Conservation (phyloP, 2,888 invertebrate species). For the Yponomeuta cagnagella region DNA sequence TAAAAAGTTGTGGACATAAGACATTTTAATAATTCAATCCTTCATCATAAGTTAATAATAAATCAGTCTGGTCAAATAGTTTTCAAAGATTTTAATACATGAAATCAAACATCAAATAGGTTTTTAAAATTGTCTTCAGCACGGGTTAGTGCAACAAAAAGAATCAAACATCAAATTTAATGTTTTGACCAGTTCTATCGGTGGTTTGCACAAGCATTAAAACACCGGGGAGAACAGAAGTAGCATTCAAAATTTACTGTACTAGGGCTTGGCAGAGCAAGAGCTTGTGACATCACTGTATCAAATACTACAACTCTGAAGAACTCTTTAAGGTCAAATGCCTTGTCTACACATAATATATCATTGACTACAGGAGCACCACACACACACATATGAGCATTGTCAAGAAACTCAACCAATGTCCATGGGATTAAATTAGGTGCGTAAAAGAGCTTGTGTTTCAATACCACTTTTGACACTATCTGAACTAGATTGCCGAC, state of each 20-base stretch:
- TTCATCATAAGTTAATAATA: too few species aligned
- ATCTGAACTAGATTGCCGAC: slow-evolving; percentile 71
- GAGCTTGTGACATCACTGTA: slow-evolving; percentile 22
- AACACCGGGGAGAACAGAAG: slow-evolving; percentile 77
- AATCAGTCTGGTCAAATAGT: too few species aligned
- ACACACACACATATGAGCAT: slow-evolving; percentile 78
- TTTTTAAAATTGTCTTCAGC: too few species aligned
- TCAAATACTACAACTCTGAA: slow-evolving; percentile 55
- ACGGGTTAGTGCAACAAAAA: too few species aligned
- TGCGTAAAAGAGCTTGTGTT: slow-evolving; percentile 70
- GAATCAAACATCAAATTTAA: too few species aligned
- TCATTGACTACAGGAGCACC: slow-evolving; percentile 65
- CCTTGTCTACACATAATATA: slow-evolving; percentile 38
- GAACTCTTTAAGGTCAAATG: slow-evolving; percentile 53
- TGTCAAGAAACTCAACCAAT: slow-evolving; percentile 76
- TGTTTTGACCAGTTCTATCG: neutral
- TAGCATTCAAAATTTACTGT: slow-evolving; percentile 75
- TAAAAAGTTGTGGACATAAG: too few species aligned
- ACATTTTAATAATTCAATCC: too few species aligned
- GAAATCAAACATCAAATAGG: too few species aligned
- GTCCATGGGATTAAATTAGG: slow-evolving; percentile 75
- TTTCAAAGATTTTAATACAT: too few species aligned
- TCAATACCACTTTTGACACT: slow-evolving; percentile 71
- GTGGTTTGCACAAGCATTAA: slow-evolving; percentile 22
- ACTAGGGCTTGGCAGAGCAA: slow-evolving; percentile 19